Evolutionary conservation across 2,888 invertebrate genomes (phyloP), one percentile per base, ranked within the genome.

Genomic region (Hemaris fuciformis): DNA sequence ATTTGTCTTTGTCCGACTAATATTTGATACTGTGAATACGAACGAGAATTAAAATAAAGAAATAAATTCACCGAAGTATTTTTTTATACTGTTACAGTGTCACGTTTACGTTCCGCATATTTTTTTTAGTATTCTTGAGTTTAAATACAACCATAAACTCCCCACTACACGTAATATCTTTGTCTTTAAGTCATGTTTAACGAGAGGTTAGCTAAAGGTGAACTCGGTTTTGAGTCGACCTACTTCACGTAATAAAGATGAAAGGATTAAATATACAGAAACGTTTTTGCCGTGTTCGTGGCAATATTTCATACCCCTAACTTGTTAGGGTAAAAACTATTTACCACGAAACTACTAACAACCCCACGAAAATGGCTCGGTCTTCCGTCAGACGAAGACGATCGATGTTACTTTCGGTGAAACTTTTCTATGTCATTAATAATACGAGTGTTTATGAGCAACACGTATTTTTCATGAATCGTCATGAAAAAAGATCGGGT

Each of bases 191-290:
- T 53, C 53, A 31, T 53, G 31, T 31, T 10, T 31, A 53, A n/a
- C 18, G 18, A 31, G 5, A 6, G 4, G 7, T 15, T 31, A 10
- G 27, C 31, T 15, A 53, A 48, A 45, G 45, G 18, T 18, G 10
- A 15, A 48, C 48, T 15, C 18, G 27, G 27, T 15, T 48, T 46
- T 48, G 27, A 48, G 27, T 48, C 18, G 53, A 53, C 53, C 53
- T 18, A 53, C 31, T 27, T 53, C 53, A 27, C 2, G 53, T 53
- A 53, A 31, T 53, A 53, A 53, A 53, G 53, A 53, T 53, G 53
- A 31, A 53, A 53, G 31, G 27, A 53, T 53, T 31, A 53, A 53
- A 53, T 31, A n/a, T 53, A 53, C 53, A 53, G 27, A 53, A 53
- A 53, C 10, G 31, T 53, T 53, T 48, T 15, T 27, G 18, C 31